Percentiles rank a stretch among this genome's conserved stretches.
Conservation (phyloP, 2,888 invertebrate species). For the Cheiracanthium punctorium region DNA sequence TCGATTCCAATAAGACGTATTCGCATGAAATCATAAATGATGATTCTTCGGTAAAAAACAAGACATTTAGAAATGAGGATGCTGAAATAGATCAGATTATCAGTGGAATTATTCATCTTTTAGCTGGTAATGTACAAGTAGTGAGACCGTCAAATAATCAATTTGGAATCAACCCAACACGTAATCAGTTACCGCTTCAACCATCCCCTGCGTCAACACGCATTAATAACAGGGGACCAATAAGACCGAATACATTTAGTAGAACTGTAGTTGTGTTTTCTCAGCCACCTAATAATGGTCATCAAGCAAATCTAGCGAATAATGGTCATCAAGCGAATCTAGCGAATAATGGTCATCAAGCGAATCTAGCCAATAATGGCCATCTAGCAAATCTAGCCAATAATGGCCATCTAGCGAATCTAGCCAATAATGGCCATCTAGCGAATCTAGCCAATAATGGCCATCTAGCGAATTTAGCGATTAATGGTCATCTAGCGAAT, state of each 20-base stretch:
- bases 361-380: conserved; percentile 33
- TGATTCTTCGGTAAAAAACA: conserved; percentile 21
- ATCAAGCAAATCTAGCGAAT: conserved; percentile 30
- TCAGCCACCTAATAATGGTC: conserved; percentile 36
- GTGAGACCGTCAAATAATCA: conserved; percentile 74
- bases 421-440: conserved; percentile 21
- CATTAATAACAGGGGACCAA: conserved; percentile 63
- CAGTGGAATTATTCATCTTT: conserved; percentile 87
- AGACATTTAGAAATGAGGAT: conserved; percentile 54
- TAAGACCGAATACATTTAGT: conserved; percentile 26
- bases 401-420: conserved; percentile 23
- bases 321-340: conserved; percentile 24
- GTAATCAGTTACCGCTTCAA: conserved; percentile 23
- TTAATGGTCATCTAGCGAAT: conserved; percentile 19
- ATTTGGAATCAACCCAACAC: conserved; percentile 10
- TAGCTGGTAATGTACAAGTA: conserved; percentile 92
- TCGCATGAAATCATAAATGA: conserved; percentile 47
- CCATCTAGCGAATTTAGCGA: conserved; percentile 17
- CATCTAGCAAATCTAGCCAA: conserved; percentile 31
- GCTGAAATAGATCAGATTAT: conserved; percentile 88
- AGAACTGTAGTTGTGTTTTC: conserved; percentile 56
- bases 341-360: conserved; percentile 18
- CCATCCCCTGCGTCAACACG: conserved; percentile 34
- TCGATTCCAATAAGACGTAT: neutral
- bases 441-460: conserved; percentile 34